Evolutionary conservation across 2,888 invertebrate genomes (phyloP), one percentile per base, ranked within the genome.

Genomic region (Brenthis ino): DNA sequence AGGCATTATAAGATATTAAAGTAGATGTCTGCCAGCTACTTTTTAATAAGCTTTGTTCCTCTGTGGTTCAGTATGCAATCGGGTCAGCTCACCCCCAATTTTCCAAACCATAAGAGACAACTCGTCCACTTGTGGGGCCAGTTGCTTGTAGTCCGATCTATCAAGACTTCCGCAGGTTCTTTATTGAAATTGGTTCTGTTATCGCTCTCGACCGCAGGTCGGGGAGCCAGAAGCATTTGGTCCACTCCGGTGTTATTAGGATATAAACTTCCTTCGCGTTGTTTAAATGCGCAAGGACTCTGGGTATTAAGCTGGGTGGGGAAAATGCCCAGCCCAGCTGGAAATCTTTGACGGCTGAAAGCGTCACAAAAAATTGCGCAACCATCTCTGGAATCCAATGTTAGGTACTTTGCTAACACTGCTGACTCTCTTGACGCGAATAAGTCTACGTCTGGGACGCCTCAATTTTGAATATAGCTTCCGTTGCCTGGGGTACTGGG

Each of bases 281-380:
- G n/a, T 56, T 24, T n/a, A 67, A 16, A 47, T 67, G 65, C 5
- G 11, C 11, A 14, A 66, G 72, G 2, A 81, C 77, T 48, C 71
- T 54, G 6, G 80, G 80, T 1, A 80, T 69, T 12, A 77, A 58
- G 8, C 20, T 57, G 14, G 80, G 82, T 6, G 81, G 82, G 2
- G 82, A 80, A 61, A 82, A 81, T 8, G 80, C 66, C 70, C 81
- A 82, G 0, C 68, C 79, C 33, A 78, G 65, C 0, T 65, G 57
- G 54, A 61, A 78, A 2, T 69, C 13, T 77, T 2, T 2, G 56
- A 16, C 71, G 73, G 72, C 77, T 77, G 76, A 80, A 80, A 0
- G 79, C 78, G 54, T 79, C 72, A 69, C 65, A 68, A 54, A 61
- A 68, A 8, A 13, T 57, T 11, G 50, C 57, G 13, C 33, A 8